These are phyloP conservation scores for Cyphomyrus discorhynchus DNA, from an alignment of 2,113 vertebrate species.

Conservation along the genomic window DNA sequence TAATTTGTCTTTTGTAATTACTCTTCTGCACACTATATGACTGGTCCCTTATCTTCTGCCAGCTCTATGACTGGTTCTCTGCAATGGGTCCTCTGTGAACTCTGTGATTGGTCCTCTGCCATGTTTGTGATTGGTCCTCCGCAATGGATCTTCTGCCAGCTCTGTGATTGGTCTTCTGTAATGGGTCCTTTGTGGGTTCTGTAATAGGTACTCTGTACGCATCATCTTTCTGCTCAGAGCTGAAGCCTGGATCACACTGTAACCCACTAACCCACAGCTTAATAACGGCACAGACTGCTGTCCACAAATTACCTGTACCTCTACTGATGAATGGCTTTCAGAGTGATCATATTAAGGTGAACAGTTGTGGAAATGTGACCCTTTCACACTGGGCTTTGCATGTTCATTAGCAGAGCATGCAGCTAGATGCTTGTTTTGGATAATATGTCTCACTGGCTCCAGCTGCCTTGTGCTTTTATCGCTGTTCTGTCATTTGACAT, in stretches of 20 bases:
- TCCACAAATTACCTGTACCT: not conserved
- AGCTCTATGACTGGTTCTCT: not conserved
- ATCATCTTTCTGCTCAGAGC: conserved; percentile 5
- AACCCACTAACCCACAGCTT: not conserved
- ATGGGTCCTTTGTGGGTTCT: not conserved
- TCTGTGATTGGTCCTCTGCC: not conserved
- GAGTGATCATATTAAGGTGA: not conserved
- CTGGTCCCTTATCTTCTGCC: not conserved
- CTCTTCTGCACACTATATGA: not conserved
- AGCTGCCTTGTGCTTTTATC: not conserved
- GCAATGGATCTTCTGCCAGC: not conserved
- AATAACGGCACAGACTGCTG: not conserved
- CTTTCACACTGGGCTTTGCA: not conserved
- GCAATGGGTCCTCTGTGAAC: not conserved
- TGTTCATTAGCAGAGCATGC: not conserved
- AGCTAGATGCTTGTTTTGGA: not conserved
- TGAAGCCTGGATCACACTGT: not conserved
- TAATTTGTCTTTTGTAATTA: not conserved
- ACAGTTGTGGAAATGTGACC: not conserved
- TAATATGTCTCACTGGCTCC: not conserved
- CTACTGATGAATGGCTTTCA: not conserved
- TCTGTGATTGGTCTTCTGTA: not conserved
- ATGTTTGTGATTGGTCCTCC: conserved; percentile 11
- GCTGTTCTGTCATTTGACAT: not conserved
- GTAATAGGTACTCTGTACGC: not conserved